These are phyloP conservation scores for Oreohelix idahoensis DNA, from an alignment of 1,140 invertebrate species.

Conservation along the genomic window DNA sequence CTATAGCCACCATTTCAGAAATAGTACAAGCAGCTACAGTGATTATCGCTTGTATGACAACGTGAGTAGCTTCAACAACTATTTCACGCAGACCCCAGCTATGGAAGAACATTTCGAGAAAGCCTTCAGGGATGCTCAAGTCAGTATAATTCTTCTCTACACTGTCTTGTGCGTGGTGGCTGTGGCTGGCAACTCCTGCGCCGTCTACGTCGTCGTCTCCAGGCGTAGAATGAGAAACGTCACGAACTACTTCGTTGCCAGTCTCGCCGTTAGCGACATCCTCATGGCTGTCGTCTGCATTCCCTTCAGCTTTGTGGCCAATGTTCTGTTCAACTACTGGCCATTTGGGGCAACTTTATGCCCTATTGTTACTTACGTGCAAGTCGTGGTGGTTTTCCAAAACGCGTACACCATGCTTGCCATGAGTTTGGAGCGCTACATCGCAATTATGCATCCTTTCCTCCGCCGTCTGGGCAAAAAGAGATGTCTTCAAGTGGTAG, in stretches of 20 bases:
- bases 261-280: slow-evolving; percentile 94
- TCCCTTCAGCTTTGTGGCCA: slow-evolving; percentile 92
- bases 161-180: slow-evolving; percentile 59
- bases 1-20: no score
- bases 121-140: slow-evolving; percentile 26
- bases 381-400: slow-evolving; percentile 95
- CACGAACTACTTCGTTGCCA: slow-evolving; percentile 96
- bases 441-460: slow-evolving; percentile 92
- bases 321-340: slow-evolving; percentile 90
- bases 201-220: slow-evolving; percentile 88
- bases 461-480: slow-evolving; percentile 83
- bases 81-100: background rate
- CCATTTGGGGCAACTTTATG: slow-evolving; percentile 92
- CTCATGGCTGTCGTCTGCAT: slow-evolving; percentile 95
- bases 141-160: slow-evolving; percentile 64
- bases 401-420: slow-evolving; percentile 94
- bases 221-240: slow-evolving; percentile 90
- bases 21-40: no score
- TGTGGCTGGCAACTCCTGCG: slow-evolving; percentile 89
- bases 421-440: slow-evolving; percentile 95
- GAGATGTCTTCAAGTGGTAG: slow-evolving; percentile 82
- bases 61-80: background rate
- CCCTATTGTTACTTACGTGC: slow-evolving; percentile 87
- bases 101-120: background rate
- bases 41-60: no score